Conservation (phyloP, 2,888 invertebrate species). For the Sthenelais limicola region DNA sequence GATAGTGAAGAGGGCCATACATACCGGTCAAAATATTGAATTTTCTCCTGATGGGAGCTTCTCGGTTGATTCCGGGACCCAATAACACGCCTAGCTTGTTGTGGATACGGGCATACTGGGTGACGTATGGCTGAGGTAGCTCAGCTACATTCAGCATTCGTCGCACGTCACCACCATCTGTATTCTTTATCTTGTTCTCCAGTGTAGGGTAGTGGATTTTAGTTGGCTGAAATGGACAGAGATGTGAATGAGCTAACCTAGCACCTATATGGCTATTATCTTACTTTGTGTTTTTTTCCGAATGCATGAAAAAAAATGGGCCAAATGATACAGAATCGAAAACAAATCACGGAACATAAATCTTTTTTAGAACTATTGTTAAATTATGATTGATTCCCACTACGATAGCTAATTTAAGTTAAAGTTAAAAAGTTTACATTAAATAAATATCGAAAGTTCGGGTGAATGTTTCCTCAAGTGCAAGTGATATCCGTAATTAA, state of each 20-base stretch:
- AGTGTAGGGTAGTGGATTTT: slow-evolving; percentile 60
- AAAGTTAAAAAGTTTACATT: too few relatives aligned
- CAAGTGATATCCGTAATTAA: too few relatives aligned
- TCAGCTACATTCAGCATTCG: slow-evolving; percentile 54
- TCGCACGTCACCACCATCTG: slow-evolving; percentile 60
- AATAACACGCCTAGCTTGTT: slow-evolving; percentile 64
- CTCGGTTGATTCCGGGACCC: slow-evolving; percentile 63
- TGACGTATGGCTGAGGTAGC: slow-evolving; percentile 59
- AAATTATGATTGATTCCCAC: too few relatives aligned
- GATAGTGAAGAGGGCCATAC: neutral
- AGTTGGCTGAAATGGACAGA: slow-evolving; percentile 58
- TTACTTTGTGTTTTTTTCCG: too few relatives aligned
- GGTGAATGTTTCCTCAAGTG: too few relatives aligned
- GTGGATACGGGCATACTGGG: slow-evolving; percentile 67
- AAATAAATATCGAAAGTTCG: too few relatives aligned
- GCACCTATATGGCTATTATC: neutral
- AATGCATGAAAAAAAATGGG: too few relatives aligned
- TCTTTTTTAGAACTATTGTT: too few relatives aligned
- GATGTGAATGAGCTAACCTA: too few relatives aligned
- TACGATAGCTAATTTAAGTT: too few relatives aligned
- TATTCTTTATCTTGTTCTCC: slow-evolving; percentile 62
- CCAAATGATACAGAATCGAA: too few relatives aligned
- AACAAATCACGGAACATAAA: too few relatives aligned
- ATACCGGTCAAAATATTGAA: slow-evolving; percentile 69
- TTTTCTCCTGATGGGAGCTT: slow-evolving; percentile 58